These are phyloP conservation scores for Copidosoma aretas DNA, from an alignment of 2,888 invertebrate species.

Conservation along the genomic window DNA sequence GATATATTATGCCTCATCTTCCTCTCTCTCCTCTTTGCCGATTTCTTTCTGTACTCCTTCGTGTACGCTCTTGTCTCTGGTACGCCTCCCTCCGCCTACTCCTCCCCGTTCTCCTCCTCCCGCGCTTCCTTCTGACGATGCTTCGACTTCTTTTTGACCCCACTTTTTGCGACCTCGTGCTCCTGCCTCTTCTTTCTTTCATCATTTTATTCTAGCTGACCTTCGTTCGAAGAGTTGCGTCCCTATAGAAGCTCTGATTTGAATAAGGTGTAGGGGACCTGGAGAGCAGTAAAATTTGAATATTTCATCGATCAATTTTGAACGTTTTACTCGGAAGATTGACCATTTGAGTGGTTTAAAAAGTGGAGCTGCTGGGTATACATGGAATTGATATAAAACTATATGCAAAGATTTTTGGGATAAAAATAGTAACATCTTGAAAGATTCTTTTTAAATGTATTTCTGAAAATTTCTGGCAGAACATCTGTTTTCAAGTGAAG, in stretches of 20 bases:
- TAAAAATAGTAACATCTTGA: too few species aligned
- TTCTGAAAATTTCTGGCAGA: too few species aligned
- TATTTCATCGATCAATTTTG: neutral
- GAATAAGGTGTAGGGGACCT: neutral
- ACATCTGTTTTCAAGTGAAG: too few species aligned
- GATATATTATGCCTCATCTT: neutral
- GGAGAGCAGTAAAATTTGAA: neutral
- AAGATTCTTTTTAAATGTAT: too few species aligned
- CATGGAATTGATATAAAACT: too few species aligned
- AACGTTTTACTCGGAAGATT: neutral
- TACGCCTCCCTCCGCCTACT: conserved; percentile 4
- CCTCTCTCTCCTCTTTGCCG: neutral
- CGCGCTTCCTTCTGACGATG: neutral
- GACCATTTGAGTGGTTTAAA: too few species aligned
- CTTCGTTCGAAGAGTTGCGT: neutral
- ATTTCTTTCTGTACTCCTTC: neutral
- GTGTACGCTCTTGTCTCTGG: neutral
- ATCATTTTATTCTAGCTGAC: neutral
- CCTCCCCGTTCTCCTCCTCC: conserved; percentile 2
- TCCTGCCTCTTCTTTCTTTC: neutral
- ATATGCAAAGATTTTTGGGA: too few species aligned
- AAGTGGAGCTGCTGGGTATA: too few species aligned
- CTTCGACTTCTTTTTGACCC: neutral
- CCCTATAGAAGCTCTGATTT: neutral
- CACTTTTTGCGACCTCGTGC: conserved; percentile 3